Evolutionary conservation across 2,113 vertebrate species (phyloP).

Genomic region (Hippopotamus amphibius): DNA sequence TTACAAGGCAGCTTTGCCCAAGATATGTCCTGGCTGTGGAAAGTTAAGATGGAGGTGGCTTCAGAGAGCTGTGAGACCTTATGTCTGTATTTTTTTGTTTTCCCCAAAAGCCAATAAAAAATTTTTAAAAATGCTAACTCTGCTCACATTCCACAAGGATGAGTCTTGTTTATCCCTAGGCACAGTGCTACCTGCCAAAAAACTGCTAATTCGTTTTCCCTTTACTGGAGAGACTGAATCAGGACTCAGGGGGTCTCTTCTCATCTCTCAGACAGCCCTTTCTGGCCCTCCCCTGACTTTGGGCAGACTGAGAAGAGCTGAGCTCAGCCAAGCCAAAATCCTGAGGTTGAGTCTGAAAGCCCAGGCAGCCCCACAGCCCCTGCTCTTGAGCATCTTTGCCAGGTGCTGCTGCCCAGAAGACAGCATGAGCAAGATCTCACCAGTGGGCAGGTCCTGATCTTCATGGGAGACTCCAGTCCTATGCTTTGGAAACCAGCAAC

Average conservation of each 20-base stretch:
- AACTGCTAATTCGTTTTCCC: constrained; percentile 19
- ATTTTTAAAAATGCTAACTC: not conserved
- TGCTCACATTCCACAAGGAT: constrained; percentile 59
- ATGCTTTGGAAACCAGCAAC: not conserved
- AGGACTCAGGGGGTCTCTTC: not conserved
- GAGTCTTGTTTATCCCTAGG: constrained; percentile 55
- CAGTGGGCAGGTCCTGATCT: not conserved
- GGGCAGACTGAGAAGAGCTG: not conserved
- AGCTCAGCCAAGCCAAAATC: not conserved
- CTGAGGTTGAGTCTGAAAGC: not conserved
- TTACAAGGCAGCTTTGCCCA: not conserved
- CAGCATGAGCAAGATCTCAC: not conserved
- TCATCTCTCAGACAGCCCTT: not conserved
- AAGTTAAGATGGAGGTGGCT: not conserved
- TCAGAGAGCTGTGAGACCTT: not conserved
- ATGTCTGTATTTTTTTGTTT: not conserved
- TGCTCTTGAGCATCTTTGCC: not conserved
- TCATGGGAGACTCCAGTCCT: no score
- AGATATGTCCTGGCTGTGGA: not conserved
- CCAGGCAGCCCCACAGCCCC: not conserved
- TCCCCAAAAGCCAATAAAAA: not conserved
- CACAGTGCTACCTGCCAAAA: not conserved
- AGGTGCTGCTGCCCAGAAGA: not conserved
- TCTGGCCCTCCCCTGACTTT: not conserved
- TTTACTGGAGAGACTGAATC: not conserved